Percentiles rank a stretch among this genome's conserved stretches.
These are phyloP conservation scores for Glaucomys volans DNA, from an alignment of 2,113 vertebrate species.

Conservation along the genomic window DNA sequence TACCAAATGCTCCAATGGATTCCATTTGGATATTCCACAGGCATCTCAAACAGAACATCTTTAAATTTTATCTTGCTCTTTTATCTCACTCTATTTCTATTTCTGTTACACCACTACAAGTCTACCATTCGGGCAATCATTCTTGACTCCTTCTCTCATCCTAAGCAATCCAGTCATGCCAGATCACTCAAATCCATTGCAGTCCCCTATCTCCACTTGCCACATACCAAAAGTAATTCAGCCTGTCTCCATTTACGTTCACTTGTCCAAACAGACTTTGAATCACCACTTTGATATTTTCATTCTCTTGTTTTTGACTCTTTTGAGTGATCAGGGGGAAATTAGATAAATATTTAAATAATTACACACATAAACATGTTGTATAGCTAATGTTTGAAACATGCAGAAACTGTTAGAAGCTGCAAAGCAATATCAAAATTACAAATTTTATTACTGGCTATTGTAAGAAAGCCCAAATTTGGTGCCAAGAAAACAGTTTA, in stretches of 20 bases:
- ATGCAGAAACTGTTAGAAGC: not conserved
- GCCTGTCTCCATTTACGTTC: not conserved
- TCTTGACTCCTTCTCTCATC: not conserved
- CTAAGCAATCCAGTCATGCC: not conserved
- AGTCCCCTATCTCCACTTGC: not conserved
- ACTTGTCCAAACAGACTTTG: not conserved
- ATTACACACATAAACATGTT: not conserved
- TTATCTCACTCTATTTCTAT: not conserved
- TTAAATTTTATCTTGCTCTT: not conserved
- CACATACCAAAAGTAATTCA: not conserved
- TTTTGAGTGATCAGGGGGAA: not conserved
- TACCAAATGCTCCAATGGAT: not conserved
- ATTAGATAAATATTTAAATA: slow-evolving; percentile 58
- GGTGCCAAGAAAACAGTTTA: not conserved
- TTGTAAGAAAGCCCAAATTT: not conserved
- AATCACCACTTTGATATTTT: not conserved
- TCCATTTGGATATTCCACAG: not conserved
- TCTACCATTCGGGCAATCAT: not conserved
- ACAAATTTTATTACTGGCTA: not conserved
- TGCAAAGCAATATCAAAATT: not conserved
- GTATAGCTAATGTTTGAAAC: not conserved
- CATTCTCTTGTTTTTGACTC: not conserved
- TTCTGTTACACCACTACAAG: not conserved
- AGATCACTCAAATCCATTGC: not conserved
- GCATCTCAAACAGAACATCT: not conserved